Conservation (phyloP, 2,113 vertebrate species). For the Reinhardtius hippoglossoides region DNA sequence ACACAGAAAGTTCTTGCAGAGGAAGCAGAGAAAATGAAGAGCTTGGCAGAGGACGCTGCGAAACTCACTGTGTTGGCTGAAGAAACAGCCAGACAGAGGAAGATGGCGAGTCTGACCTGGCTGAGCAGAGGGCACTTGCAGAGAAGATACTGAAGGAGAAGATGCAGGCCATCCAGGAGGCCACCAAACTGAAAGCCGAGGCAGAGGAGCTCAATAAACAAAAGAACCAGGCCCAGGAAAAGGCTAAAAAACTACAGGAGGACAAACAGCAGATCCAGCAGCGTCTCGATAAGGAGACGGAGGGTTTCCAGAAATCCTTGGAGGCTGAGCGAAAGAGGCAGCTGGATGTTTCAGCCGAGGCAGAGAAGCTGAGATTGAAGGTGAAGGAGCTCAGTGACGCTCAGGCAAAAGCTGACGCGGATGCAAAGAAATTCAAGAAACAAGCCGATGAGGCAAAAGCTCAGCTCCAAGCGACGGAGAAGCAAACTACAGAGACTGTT, state of each 20-base stretch:
- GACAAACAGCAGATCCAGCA: conserved; percentile 94
- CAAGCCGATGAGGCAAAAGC: conserved; percentile 90
- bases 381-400: conserved; percentile 90
- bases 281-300: conserved; percentile 88
- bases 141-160: conserved; percentile 97
- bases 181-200: conserved; percentile 88
- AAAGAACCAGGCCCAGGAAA: conserved; percentile 92
- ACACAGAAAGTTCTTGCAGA: conserved; percentile 90
- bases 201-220: conserved; percentile 93
- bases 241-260: conserved; percentile 89
- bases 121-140: conserved; percentile 88
- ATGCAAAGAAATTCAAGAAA: conserved; percentile 90
- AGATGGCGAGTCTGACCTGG: conserved; percentile 90
- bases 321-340: conserved; percentile 91
- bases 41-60: conserved; percentile 91
- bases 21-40: conserved; percentile 95
- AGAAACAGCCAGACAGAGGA: conserved; percentile 89
- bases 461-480: conserved; percentile 85
- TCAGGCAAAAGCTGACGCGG: conserved; percentile 89
- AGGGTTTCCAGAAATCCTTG: conserved; percentile 92
- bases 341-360: conserved; percentile 87
- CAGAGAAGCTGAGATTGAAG: conserved; percentile 88
- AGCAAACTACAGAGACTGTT: conserved; percentile 83
- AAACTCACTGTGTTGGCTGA: conserved; percentile 89
- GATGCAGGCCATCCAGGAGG: conserved; percentile 96